Conservation (phyloP, 2,797 vertebrate species). For the Pangasius larnaudii region DNA sequence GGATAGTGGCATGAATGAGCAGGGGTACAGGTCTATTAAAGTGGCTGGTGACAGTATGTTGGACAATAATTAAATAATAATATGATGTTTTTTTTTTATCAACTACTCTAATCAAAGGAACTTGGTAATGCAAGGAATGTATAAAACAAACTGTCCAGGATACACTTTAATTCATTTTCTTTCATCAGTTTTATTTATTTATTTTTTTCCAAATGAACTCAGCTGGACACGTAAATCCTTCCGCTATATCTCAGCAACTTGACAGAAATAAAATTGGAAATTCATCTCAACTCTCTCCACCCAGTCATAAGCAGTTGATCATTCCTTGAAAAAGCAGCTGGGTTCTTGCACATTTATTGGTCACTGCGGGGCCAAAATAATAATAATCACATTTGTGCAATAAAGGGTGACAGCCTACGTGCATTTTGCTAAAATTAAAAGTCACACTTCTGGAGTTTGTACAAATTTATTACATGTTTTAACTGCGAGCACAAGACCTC, state of each 20-base stretch:
- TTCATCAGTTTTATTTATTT: background rate
- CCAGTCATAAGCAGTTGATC: background rate
- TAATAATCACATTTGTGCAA: conserved; percentile 18
- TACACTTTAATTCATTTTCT: background rate
- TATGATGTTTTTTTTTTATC: too few relatives aligned
- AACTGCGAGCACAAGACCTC: background rate
- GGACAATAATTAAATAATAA: background rate
- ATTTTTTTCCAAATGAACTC: background rate
- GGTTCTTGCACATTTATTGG: conserved; percentile 37
- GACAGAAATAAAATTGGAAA: conserved; percentile 14
- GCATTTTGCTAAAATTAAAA: conserved; percentile 3
- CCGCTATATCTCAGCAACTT: conserved; percentile 1
- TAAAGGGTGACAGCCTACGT: background rate
- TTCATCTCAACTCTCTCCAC: background rate
- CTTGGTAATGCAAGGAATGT: background rate
- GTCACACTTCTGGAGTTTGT: conserved; percentile 8
- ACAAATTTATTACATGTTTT: background rate
- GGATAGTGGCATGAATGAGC: too few relatives aligned
- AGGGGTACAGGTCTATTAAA: background rate
- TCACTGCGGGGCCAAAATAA: conserved; percentile 21
- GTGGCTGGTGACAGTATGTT: background rate
- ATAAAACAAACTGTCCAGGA: background rate
- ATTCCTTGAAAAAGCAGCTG: conserved; percentile 2
- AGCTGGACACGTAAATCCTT: background rate
- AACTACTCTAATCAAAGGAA: background rate